A percentile compares a stretch with the other conserved stretches of the same genome.
These are phyloP conservation scores for Threskiornis aethiopicus DNA, from an alignment of 2,797 vertebrate species.

Conservation along the genomic window DNA sequence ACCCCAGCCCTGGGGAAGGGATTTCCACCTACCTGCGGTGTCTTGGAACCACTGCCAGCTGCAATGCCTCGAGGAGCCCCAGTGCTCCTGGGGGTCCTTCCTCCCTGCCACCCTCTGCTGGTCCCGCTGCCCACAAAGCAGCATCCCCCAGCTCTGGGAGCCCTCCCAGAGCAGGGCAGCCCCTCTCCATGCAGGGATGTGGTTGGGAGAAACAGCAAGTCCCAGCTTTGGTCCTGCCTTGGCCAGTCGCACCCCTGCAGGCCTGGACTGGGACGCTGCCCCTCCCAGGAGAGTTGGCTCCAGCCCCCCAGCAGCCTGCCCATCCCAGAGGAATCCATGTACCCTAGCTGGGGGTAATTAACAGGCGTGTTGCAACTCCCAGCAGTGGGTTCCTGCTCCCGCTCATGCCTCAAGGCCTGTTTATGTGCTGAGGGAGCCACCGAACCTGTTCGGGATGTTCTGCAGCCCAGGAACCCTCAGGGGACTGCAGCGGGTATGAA, in stretches of 20 bases:
- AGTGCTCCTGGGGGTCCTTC: background rate
- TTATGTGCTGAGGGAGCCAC: background rate
- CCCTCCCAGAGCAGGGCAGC: background rate
- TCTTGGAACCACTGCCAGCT: background rate
- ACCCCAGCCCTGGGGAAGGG: background rate
- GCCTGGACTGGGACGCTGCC: background rate
- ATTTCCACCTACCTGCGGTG: background rate
- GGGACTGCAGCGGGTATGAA: background rate
- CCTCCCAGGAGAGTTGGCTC: background rate
- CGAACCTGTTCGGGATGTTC: background rate
- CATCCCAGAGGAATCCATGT: background rate
- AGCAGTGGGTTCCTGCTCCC: background rate
- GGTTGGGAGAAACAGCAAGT: background rate
- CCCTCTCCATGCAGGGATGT: background rate
- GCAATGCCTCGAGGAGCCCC: background rate
- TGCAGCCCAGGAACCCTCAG: background rate
- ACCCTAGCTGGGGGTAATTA: background rate
- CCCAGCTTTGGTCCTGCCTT: background rate
- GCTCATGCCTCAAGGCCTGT: background rate
- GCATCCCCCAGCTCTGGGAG: accelerated
- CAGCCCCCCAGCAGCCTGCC: background rate
- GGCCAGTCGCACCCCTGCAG: background rate
- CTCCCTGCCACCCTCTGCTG: background rate
- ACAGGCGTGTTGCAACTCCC: background rate
- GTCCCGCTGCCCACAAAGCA: background rate